Base-by-base conservation (phyloP, 2,113 vertebrate genomes). In the Rhinopomastus cyanomelas region DNA sequence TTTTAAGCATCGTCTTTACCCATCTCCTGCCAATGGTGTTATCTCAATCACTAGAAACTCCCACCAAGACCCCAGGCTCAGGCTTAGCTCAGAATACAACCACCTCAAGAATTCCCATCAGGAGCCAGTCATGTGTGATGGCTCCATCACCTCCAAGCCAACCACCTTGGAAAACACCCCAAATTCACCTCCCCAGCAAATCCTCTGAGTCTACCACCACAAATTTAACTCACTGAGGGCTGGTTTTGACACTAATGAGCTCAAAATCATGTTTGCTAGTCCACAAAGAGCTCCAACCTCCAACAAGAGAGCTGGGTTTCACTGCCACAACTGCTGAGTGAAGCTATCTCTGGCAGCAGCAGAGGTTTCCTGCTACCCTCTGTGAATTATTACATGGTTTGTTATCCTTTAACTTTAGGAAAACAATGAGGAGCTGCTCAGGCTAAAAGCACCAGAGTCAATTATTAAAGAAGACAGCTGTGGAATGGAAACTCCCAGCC, bases 401-500 rank as follows among this genome's bases (percentile, higher is more conserved):
- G 92, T 96, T 90, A 92, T 27, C 59, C 66, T 94, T 94, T 93
- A 93, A 94, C 95, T 79, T 26, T 1, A 16, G 74, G 18, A 49
- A 62, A 89, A 64, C 86, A 84, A 77, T 4, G 3, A 10, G 16
- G 1, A 52, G 69, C 8, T 67, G 84, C 81, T 64, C 57, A 29
- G 64, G 79, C 53, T 64, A 20, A 46, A 56, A 23, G 84, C 78
- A 30, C 23, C 1, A 0, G 1, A 42, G 92, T 93, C n/a, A 96
- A 94, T 94, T 55, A 96, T 93, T 94, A 90, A 94, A 67, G 12
- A 17, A 71, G 80, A 18, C 0, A 0, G 0, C 2, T 17, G 56
- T 18, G 26, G 61, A 39, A 32, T 20, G 36, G 66, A 88, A 93
- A 59, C 57, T 6, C 14, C 7, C 14, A 5, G 7, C 44, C 14